Base-by-base conservation (phyloP, 2,113 vertebrate species). In the Chrysemys picta region DNA sequence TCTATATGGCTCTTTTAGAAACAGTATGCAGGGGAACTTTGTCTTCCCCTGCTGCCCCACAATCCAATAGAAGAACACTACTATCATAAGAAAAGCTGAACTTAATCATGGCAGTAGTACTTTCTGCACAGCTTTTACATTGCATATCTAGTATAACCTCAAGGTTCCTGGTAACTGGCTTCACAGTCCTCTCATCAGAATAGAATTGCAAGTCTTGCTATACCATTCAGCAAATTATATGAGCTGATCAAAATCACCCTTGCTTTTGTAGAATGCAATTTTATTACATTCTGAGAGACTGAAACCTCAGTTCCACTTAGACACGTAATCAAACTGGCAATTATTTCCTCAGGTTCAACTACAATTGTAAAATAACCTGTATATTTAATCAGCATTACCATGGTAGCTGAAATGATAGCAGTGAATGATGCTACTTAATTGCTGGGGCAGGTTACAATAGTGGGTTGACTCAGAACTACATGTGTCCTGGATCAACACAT, bases 371-470 rank as follows among this genome's bases (percentile, higher is more conserved):
- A 95, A 94, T 85, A 84, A 97, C 53, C 47, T 78, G 42, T 35
- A 78, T 42, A 84, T 94, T 94, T 84, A 87, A 95, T 97, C 93
- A 95, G 62, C 83, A 93, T 96, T 96, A 93, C 92, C 88, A 85
- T 42, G 88, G 76, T 86, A 94, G 88, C 59, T 91, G 86, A 96
- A 96, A 97, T 94, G 72, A 50, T 35, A 54, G 11, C 27, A 82
- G 14, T 54, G 8, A 84, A 31, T 53, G 76, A 91, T n/a, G 72
- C 22, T 94, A 80, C 85, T 83, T 95, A 94, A 85, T 45, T 54
- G 62, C 69, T 95, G 47, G 85, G 84, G 91, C 90, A 94, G 38
- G 86, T 25, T 82, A 27, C 75, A 93, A 82, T 94, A 95, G 35
- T 9, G 27, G 90, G 42, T 82, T 93, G 91, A 80, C 79, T 38